Evolutionary conservation across 2,113 vertebrate species (phyloP), one percentile per base, ranked within the genome.

Genomic region (Porphyrio hochstetteri): DNA sequence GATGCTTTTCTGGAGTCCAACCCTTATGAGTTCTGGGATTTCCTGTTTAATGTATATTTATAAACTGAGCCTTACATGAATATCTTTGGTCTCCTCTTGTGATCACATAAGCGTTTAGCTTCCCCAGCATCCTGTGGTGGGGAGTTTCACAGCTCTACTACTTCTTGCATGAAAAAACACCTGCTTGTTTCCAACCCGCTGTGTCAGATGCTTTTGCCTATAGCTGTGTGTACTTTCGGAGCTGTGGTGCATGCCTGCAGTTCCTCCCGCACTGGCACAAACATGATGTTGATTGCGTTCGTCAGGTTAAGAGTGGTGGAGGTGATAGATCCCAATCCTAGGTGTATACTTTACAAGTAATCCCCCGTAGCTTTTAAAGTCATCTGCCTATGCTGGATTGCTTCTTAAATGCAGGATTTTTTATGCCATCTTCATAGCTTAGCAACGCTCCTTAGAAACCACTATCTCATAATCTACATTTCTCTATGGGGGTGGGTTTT

Each of bases 401-500:
- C 65, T 93, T 90, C 56, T 81, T 92, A 88, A 70, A 70, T 83
- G 13, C 13, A 9, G 44, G 44, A 15, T 44, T 25, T 56, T 72
- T 83, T 48, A 64, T 8, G 11, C 50, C 17, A 29, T 92, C 53
- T 71, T 92, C 44, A 53, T 88, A 90, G 29, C 80, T 86, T 93
- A 90, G 88, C 77, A 93, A 93, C 83, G 53, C 38, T 92, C 68
- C 76, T 82, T 93, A 64, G 92, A 95, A 84, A 89, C 86, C 50
- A 55, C n/a, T 84, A 4, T 84, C 44, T 91, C 61, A 88, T 75
- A 71, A 92, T 83, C 57, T 89, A 25, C 68, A 74, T 87, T 89
- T 91, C 63, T 87, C 25, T 52, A 76, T 79, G 33, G 64, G 16
- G 33, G 11, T 48, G 46, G 7, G 5, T 48, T 7, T 63, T 80